Conservation (phyloP, 2,797 vertebrate genomes). For the Capromys pilorides region DNA sequence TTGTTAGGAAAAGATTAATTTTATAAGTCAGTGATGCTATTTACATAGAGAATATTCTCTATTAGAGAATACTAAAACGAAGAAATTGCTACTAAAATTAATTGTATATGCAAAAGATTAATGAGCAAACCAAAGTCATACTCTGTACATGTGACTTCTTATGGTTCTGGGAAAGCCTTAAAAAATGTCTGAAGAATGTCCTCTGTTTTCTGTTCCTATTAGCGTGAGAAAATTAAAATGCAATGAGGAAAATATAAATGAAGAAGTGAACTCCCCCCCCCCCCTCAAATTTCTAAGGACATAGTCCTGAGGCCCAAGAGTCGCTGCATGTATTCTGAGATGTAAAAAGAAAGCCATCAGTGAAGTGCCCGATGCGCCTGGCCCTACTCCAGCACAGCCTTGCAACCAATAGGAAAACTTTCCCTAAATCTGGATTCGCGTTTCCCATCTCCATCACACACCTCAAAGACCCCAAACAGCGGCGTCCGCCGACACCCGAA, state of each 20-base stretch:
- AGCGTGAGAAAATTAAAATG: neutral
- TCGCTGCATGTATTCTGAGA: conserved; percentile 50
- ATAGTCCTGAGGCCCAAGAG: neutral
- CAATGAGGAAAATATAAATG: conserved; percentile 5
- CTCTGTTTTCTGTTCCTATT: conserved; percentile 18
- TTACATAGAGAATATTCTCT: neutral
- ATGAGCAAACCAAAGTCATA: conserved; percentile 1
- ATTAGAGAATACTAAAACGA: conserved; percentile 1
- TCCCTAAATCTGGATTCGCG: conserved; percentile 57
- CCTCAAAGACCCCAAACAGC: conserved; percentile 35
- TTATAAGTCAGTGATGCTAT: neutral
- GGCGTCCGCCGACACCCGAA: conserved; percentile 38
- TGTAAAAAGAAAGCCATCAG: neutral
- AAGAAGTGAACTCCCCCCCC: conserved; percentile 36
- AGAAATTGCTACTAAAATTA: neutral
- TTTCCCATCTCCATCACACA: conserved; percentile 64
- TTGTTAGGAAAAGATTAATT: neutral
- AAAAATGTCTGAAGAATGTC: neutral
- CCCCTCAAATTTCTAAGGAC: conserved; percentile 54
- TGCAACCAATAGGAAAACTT: conserved; percentile 72
- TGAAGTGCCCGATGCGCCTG: conserved; percentile 46
- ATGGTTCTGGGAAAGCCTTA: conserved; percentile 28
- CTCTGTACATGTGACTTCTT: neutral
- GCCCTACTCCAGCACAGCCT: conserved; percentile 48
- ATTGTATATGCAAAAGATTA: neutral